A percentile compares a stretch with the other conserved stretches of the same genome.
Conservation (phyloP, 1,140 invertebrate genomes). For the Tetraneura akinire region DNA sequence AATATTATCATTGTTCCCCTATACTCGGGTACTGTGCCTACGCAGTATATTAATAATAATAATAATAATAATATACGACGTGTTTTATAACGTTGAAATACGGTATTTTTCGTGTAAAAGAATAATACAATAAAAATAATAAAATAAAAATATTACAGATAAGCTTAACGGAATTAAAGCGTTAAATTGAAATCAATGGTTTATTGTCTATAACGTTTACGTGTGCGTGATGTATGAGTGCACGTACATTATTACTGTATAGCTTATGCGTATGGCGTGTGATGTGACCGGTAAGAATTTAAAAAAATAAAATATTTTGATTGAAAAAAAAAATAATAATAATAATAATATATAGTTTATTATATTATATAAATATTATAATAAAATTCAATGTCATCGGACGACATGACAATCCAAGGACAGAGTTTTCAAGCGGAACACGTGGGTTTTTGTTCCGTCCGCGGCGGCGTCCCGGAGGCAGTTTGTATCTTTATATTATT, state of each 20-base stretch:
- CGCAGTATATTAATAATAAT: too few relatives aligned
- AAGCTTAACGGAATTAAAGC: slow-evolving; percentile 40
- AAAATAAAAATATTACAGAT: not conserved
- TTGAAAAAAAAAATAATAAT: slow-evolving; percentile 26
- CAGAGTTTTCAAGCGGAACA: slow-evolving; percentile 46
- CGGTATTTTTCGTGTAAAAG: not conserved
- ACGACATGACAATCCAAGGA: slow-evolving; percentile 37
- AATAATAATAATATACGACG: too few relatives aligned
- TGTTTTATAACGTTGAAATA: too few relatives aligned
- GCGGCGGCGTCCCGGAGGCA: not conserved
- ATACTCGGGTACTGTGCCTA: too few relatives aligned
- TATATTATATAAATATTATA: not conserved
- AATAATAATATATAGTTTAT: too few relatives aligned
- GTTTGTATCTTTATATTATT: too few relatives aligned
- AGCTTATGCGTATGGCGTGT: not conserved
- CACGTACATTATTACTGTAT: too few relatives aligned
- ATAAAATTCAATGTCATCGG: slow-evolving; percentile 40
- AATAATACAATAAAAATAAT: not conserved
- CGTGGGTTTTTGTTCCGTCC: slow-evolving; percentile 28
- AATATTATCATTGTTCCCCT: too few relatives aligned
- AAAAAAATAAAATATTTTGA: slow-evolving; percentile 27
- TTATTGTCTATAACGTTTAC: not conserved
- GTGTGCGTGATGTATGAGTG: too few relatives aligned
- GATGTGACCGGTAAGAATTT: not conserved
- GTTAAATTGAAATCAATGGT: slow-evolving; percentile 49